Evolutionary conservation across 2,888 invertebrate species (phyloP).

Genomic region (Xanthostigma xanthostigma): DNA sequence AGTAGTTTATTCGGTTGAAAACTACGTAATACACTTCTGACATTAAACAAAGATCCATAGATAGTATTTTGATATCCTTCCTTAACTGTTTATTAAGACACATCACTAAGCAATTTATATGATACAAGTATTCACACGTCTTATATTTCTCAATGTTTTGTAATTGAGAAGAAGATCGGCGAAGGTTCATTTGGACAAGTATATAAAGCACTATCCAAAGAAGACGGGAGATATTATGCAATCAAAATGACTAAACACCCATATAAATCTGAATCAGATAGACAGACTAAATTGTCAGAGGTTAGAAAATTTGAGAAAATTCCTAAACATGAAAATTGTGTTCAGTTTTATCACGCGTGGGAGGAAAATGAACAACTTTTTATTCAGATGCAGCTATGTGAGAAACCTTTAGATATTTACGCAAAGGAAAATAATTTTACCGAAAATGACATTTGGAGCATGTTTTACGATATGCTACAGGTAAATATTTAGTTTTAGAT

Average conservation of each 20-base stretch:
- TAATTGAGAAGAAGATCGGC: conserved; percentile 44
- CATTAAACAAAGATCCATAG: no score
- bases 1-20: no score
- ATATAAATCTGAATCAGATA: conserved; percentile 40
- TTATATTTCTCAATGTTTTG: conserved; percentile 55
- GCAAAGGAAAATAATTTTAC: conserved; percentile 36
- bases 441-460: conserved; percentile 48
- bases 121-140: conserved; percentile 15
- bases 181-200: conserved; percentile 66
- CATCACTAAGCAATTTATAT: no score
- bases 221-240: conserved; percentile 52
- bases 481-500: conserved; percentile 12
- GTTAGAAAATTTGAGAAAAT: conserved; percentile 48
- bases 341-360: conserved; percentile 54
- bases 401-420: conserved; percentile 42
- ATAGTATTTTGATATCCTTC: no score
- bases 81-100: no score
- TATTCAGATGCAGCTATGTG: conserved; percentile 56
- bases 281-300: conserved; percentile 43
- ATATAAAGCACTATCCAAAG: conserved; percentile 45
- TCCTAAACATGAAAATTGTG: conserved; percentile 49
- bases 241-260: conserved; percentile 50
- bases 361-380: conserved; percentile 51
- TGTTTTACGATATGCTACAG: conserved; percentile 43
- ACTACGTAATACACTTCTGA: no score